Evolutionary conservation across 2,888 invertebrate species (phyloP).

Genomic region (Ptycholaimellus sp.): DNA sequence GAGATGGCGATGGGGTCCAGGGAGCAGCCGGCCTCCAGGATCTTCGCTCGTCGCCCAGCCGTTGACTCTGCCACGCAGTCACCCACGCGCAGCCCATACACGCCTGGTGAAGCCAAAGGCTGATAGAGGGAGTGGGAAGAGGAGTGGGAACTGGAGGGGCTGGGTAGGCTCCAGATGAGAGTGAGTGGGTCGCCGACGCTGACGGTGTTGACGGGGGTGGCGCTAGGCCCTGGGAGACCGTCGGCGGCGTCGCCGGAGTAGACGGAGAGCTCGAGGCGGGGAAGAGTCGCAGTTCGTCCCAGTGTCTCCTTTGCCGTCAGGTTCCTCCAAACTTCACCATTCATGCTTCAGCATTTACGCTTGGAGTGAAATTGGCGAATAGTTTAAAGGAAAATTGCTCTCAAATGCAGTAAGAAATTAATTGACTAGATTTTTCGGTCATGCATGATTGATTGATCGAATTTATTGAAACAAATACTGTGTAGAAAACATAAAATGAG

Average conservation of each 20-base stretch:
- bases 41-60: constrained; percentile 9
- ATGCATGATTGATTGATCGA: too few relatives aligned
- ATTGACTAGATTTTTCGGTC: too few relatives aligned
- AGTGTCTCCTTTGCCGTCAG: constrained; percentile 9
- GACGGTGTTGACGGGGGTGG: too few relatives aligned
- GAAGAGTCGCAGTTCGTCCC: constrained; percentile 7
- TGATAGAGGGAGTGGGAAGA: too few relatives aligned
- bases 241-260: constrained; percentile 9
- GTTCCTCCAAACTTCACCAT: constrained; percentile 9
- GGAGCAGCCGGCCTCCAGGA: constrained; percentile 12
- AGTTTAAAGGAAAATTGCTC: too few relatives aligned
- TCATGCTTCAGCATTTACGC: too few relatives aligned
- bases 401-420: too few relatives aligned
- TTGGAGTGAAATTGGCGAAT: too few relatives aligned
- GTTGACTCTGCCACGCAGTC: constrained; percentile 11
- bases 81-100: constrained; percentile 11
- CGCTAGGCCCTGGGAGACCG: too few relatives aligned
- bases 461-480: too few relatives aligned
- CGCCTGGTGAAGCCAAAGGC: too few relatives aligned
- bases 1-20: constrained; percentile 9
- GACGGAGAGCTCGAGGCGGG: constrained; percentile 8
- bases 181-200: constrained; percentile 11
- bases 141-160: constrained; percentile 7
- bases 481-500: too few relatives aligned
- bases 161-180: constrained; percentile 10